Evolutionary conservation across 1,140 invertebrate genomes (phyloP).

Genomic region (Drosophila neocordata): DNA sequence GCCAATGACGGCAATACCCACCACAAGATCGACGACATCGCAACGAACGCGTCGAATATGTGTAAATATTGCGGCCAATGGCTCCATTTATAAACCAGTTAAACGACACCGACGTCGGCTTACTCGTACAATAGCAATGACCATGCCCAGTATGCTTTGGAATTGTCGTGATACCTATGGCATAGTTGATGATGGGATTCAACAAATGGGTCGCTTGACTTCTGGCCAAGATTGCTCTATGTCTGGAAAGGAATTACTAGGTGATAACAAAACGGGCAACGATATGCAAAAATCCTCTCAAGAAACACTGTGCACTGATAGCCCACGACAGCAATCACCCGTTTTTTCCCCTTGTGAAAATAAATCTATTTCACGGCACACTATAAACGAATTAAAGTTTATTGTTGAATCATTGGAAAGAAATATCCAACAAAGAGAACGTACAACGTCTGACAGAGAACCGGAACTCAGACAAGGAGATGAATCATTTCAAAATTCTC

Average conservation of each 20-base stretch:
- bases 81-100: neutral
- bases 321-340: neutral
- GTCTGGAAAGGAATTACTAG: neutral
- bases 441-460: neutral
- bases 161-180: constrained; percentile 6
- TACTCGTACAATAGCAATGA: neutral
- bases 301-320: neutral
- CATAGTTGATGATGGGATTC: neutral
- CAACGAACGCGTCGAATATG: constrained; percentile 41
- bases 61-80: constrained; percentile 53
- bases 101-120: constrained; percentile 5
- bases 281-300: neutral
- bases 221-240: constrained; percentile 1
- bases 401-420: neutral
- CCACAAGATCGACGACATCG: constrained; percentile 37
- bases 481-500: neutral
- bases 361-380: neutral
- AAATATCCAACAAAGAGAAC: neutral
- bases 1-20: constrained; percentile 8
- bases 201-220: neutral
- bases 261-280: neutral
- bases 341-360: neutral
- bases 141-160: neutral
- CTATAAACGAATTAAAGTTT: neutral
- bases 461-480: neutral